phyloP scores from a whole-genome alignment of 2,888 invertebrate genomes.

The Cerceris rybyensis region DNA sequence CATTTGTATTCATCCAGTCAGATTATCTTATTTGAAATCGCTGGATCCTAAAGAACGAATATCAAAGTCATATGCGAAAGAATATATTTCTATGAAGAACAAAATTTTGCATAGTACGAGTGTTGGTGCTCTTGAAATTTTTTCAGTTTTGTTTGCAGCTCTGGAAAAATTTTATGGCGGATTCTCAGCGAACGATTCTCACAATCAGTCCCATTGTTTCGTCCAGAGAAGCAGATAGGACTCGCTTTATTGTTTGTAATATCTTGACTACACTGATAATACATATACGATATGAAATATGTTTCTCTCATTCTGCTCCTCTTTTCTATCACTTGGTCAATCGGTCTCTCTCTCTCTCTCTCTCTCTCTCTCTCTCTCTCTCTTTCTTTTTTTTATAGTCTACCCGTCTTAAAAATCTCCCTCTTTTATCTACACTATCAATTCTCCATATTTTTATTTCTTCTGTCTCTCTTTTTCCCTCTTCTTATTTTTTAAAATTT shows the following conservation, averaged over 20 bases:
- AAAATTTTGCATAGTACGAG: neutral
- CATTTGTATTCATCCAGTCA: neutral
- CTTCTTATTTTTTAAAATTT: too few relatives aligned
- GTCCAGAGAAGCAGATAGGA: too few relatives aligned
- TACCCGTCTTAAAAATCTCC: neutral
- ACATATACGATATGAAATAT: neutral
- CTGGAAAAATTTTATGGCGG: neutral
- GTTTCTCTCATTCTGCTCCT: neutral
- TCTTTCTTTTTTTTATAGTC: neutral
- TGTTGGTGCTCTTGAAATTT: neutral
- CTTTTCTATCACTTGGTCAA: neutral
- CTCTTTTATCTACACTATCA: neutral
- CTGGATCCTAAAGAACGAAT: neutral
- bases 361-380: neutral
- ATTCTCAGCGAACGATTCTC: too few relatives aligned
- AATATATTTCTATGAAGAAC: neutral
- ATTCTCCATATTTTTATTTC: neutral
- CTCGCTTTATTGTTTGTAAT: too few relatives aligned
- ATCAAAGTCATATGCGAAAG: neutral
- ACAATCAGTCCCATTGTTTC: too few relatives aligned
- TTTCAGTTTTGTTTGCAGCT: neutral
- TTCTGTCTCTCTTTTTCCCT: too few relatives aligned
- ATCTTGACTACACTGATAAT: too few relatives aligned
- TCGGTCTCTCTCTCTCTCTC: neutral
- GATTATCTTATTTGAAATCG: neutral